Percentiles rank a stretch among this genome's conserved stretches.
Evolutionary conservation across 2,113 vertebrate genomes (phyloP).

Genomic region (Macroglossus sobrinus): DNA sequence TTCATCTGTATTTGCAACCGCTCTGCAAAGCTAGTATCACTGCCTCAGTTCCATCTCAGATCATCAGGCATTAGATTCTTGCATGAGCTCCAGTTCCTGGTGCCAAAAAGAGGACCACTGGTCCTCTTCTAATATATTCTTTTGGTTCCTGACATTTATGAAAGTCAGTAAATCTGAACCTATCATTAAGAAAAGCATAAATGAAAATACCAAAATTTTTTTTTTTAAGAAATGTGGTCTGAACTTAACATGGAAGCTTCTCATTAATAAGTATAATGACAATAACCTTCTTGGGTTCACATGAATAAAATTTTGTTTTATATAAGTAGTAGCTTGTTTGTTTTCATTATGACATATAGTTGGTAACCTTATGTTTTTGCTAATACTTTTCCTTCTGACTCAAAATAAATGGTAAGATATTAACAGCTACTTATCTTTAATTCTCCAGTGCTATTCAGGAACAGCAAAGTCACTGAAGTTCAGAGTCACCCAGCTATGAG

Average conservation of each 20-base stretch:
- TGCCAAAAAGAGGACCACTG: too few species aligned
- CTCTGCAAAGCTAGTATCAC: too few species aligned
- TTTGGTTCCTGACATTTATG: background rate
- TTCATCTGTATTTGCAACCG: too few species aligned
- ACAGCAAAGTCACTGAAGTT: background rate
- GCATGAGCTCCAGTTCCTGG: too few species aligned
- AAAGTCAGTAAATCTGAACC: background rate
- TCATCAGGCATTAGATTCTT: too few species aligned
- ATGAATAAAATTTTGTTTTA: background rate
- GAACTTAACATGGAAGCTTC: background rate
- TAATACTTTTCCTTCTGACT: conserved; percentile 31
- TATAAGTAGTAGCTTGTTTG: background rate
- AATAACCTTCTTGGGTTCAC: background rate
- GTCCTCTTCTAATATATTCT: background rate
- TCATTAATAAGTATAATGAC: background rate
- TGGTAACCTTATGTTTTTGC: background rate
- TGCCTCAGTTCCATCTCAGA: too few species aligned
- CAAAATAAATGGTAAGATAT: background rate
- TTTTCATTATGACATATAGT: background rate
- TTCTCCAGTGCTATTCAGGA: background rate
- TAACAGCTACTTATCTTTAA: background rate
- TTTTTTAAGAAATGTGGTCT: background rate
- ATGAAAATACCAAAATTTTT: background rate
- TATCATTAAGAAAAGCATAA: background rate
- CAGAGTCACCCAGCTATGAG: background rate